A percentile compares a stretch with the other conserved stretches of the same genome.
Conservation (phyloP, 2,113 vertebrate species). For the Craseonycteris thonglongyai region DNA sequence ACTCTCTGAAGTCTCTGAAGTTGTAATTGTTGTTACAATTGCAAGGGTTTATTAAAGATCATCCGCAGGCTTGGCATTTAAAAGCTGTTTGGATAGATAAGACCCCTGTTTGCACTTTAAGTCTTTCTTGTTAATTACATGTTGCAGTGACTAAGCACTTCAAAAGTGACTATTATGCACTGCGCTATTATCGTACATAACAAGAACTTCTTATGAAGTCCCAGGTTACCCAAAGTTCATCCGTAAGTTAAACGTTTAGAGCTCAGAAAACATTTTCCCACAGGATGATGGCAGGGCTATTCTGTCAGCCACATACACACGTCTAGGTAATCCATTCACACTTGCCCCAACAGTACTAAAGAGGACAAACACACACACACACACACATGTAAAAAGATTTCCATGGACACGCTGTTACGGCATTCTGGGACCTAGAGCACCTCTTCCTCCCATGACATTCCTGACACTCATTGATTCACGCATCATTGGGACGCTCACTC, state of each 20-base stretch:
- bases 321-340: neutral
- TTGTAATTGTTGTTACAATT: slow-evolving; percentile 49
- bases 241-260: slow-evolving; percentile 44
- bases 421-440: neutral
- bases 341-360: neutral
- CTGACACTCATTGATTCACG: neutral
- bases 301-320: neutral
- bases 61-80: slow-evolving; percentile 27
- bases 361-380: neutral
- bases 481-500: neutral
- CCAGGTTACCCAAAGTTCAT: slow-evolving; percentile 65
- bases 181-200: slow-evolving; percentile 57
- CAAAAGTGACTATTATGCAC: slow-evolving; percentile 61
- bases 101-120: slow-evolving; percentile 55
- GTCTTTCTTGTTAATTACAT: slow-evolving; percentile 62
- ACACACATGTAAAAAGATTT: neutral
- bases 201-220: slow-evolving; percentile 62
- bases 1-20: slow-evolving; percentile 33
- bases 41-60: slow-evolving; percentile 57
- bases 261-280: slow-evolving; percentile 32
- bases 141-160: slow-evolving; percentile 55
- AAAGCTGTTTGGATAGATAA: slow-evolving; percentile 49
- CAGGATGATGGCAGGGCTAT: neutral
- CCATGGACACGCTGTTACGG: neutral
- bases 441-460: neutral